Evolutionary conservation across 37 sponge, comb jelly and placozoan species (phyloP), one percentile per base, ranked within the genome.

Genomic region (Dysidea cf. avara): DNA sequence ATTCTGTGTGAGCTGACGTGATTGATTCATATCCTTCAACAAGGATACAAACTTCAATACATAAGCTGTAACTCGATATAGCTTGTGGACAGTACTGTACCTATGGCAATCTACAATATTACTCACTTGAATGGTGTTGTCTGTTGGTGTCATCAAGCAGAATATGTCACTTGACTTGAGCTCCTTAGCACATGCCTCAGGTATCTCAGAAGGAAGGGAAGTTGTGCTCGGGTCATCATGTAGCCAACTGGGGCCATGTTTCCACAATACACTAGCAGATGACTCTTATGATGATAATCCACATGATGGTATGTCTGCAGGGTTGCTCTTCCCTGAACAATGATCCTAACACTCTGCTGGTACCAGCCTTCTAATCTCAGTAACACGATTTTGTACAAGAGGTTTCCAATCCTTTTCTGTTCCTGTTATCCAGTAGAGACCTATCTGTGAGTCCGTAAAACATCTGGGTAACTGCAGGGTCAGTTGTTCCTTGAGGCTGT

Each of bases 391-490:
- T 20, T 43, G 46, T 43, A 43, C 46, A 9, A 43, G 9, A 43
- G 46, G 46, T 31, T 70, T 70, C 56, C 71, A 70, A 6, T 54
- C 71, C 38, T 70, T 70, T 32, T 53, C 35, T n/a, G 18, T 53
- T 3, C 71, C 71, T 9, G 14, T 30, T 13, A 70, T 70, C 71
- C 71, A 70, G 56, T 52, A 70, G 56, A 70, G 71, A 16, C 55
- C 35, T 18, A 70, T 54, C 30, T 26, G 55, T 14, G 71, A 70
- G 36, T 70, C 56, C 21, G 71, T 70, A 32, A 31, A 70, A 31
- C 71, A 70, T 35, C 21, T 25, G 22, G 36, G 7, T 13, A 3
- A 31, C 6, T 52, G 24, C 5, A 35, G 31, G 4, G 18, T 16
- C 32, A 70, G 37, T n/a, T 18, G 6, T 34, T 5, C 17, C 33